A percentile compares a stretch with the other conserved stretches of the same genome.
Evolutionary conservation across 2,113 vertebrate species (phyloP).

Genomic region (Epinephelus cyanopodus): DNA sequence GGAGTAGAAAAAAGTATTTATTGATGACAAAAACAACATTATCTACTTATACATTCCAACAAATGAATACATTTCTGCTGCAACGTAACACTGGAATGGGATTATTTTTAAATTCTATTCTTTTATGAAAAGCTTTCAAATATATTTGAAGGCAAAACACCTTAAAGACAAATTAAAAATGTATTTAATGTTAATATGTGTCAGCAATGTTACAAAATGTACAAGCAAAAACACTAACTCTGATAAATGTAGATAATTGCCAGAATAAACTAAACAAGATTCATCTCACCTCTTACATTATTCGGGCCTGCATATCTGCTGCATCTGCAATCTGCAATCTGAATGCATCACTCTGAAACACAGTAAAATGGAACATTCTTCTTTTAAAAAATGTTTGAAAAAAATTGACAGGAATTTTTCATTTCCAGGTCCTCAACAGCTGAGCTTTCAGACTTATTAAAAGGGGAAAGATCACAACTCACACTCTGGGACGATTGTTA

Average conservation of each 20-base stretch:
- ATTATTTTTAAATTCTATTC: too few species aligned
- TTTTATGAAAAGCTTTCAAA: too few species aligned
- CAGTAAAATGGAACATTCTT: not conserved
- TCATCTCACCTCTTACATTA: not conserved
- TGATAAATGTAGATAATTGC: not conserved
- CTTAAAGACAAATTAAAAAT: too few species aligned
- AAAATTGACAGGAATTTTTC: too few species aligned
- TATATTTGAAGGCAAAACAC: too few species aligned
- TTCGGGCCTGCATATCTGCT: fast-evolving
- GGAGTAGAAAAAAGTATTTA: not conserved
- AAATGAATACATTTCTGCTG: not conserved
- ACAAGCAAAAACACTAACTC: too few species aligned
- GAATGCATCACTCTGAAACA: not conserved
- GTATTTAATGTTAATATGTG: not conserved
- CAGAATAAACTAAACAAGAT: not conserved
- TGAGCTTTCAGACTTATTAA: not conserved
- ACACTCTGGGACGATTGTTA: fast-evolving
- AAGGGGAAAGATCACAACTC: not conserved
- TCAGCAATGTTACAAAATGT: not conserved
- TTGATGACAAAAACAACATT: not conserved
- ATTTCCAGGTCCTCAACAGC: not conserved
- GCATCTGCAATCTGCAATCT: not conserved
- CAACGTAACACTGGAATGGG: not conserved
- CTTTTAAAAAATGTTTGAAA: too few species aligned
- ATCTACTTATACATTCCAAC: not conserved